phyloP scores from a whole-genome alignment of 1,140 invertebrate species.

The Bombus superbus region DNA sequence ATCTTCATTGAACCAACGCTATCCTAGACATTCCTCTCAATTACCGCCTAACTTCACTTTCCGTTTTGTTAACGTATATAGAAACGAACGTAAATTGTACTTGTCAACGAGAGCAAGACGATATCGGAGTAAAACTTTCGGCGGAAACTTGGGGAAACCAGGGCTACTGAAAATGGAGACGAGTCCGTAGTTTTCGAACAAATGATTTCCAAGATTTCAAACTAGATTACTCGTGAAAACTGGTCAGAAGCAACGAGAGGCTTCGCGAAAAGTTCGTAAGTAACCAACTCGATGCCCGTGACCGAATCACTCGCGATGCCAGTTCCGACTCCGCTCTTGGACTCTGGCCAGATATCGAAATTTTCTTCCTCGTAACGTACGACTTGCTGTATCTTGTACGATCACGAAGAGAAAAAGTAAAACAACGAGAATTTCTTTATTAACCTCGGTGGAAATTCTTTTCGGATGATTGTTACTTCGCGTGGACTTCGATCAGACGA shows the following conservation, averaged over 20 bases:
- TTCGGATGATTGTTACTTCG: conserved; percentile 44
- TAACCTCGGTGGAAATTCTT: conserved; percentile 22
- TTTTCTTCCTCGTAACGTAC: conserved; percentile 36
- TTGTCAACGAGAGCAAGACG: no score
- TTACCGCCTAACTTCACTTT: neutral
- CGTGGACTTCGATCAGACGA: conserved; percentile 49
- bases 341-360: conserved; percentile 54
- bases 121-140: neutral
- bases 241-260: conserved; percentile 17
- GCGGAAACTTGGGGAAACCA: neutral
- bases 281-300: conserved; percentile 24
- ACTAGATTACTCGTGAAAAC: conserved; percentile 7
- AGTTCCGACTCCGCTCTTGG: conserved; percentile 56
- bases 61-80: neutral
- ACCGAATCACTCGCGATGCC: conserved; percentile 40
- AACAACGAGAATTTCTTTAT: conserved; percentile 37
- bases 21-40: neutral
- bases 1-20: neutral
- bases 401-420: neutral
- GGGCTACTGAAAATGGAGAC: neutral
- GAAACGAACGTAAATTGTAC: neutral
- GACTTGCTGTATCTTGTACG: conserved; percentile 10
- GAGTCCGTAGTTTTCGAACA: neutral
- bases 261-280: conserved; percentile 45
- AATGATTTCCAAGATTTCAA: conserved; percentile 18